Percentiles rank a stretch among this genome's conserved stretches.
phyloP scores from a whole-genome alignment of 1,140 invertebrate genomes.

The Ptiloglossa arizonensis region DNA sequence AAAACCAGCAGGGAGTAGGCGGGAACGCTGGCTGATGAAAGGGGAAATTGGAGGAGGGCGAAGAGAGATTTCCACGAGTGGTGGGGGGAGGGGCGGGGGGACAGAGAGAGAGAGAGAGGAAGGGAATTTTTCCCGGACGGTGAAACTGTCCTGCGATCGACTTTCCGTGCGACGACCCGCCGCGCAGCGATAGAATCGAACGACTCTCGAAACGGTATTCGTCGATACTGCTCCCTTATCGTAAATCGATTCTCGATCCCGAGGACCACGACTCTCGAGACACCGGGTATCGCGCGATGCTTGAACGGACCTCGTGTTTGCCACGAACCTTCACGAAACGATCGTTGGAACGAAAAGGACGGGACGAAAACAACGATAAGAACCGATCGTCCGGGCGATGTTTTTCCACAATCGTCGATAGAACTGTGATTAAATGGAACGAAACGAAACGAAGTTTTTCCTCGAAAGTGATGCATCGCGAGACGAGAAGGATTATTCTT shows the following conservation, averaged over 20 bases:
- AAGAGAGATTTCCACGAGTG: slow-evolving; percentile 24
- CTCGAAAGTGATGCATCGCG: no score
- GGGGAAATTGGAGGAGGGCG: slow-evolving; percentile 30
- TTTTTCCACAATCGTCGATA: no score
- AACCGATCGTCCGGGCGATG: no score
- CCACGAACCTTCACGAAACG: no score
- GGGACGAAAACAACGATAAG: no score
- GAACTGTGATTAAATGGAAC: no score
- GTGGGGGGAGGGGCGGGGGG: neutral
- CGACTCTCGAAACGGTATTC: slow-evolving; percentile 8
- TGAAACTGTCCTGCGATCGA: slow-evolving; percentile 64
- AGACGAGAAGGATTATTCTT: no score
- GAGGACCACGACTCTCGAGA: slow-evolving; percentile 4
- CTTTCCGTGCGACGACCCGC: slow-evolving; percentile 61
- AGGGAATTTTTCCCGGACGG: slow-evolving; percentile 57
- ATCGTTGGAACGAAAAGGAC: no score
- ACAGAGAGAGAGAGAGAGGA: neutral
- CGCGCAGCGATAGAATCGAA: slow-evolving; percentile 1
- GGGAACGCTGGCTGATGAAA: slow-evolving; percentile 37
- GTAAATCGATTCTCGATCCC: neutral
- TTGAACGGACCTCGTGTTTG: no score
- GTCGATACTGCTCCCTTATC: neutral
- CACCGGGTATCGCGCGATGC: neutral
- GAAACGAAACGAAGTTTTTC: neutral
- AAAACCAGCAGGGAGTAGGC: slow-evolving; percentile 25